Percentiles rank a stretch among this genome's conserved stretches.
These are phyloP conservation scores for Tinea trinotella DNA, from an alignment of 2,888 invertebrate species.

Conservation along the genomic window DNA sequence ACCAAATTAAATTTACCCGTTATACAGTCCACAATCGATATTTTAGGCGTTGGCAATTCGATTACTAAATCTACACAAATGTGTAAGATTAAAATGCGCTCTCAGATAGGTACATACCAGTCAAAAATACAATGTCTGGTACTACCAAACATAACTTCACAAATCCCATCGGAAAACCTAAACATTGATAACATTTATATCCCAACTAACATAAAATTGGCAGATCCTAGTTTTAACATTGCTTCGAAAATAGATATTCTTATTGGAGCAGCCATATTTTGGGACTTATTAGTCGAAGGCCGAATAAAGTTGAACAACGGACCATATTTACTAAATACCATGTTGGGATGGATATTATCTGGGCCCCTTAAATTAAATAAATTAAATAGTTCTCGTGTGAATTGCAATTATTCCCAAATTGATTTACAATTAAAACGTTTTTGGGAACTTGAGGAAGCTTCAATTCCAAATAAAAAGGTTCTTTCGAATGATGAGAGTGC, in stretches of 20 bases:
- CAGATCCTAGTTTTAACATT: slow-evolving; percentile 24
- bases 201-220: slow-evolving; percentile 20
- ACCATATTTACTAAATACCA: slow-evolving; percentile 24
- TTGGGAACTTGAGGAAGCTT: slow-evolving; percentile 25
- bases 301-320: slow-evolving; percentile 23
- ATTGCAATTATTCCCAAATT: slow-evolving; percentile 22
- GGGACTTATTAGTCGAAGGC: slow-evolving; percentile 23
- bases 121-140: slow-evolving; percentile 16
- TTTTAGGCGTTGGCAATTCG: slow-evolving; percentile 21
- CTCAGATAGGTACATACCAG: background rate
- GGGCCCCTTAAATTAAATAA: slow-evolving; percentile 20
- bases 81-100: slow-evolving; percentile 14
- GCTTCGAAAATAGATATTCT: slow-evolving; percentile 23
- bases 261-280: slow-evolving; percentile 25
- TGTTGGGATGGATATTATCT: slow-evolving; percentile 24
- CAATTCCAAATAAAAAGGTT: slow-evolving; percentile 7
- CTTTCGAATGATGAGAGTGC: slow-evolving; percentile 18
- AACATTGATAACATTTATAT: background rate
- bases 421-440: slow-evolving; percentile 22
- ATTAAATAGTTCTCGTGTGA: slow-evolving; percentile 13
- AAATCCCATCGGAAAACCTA: background rate
- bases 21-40: slow-evolving; percentile 24
- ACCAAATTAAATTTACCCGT: slow-evolving; percentile 20
- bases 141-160: slow-evolving; percentile 20
- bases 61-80: background rate